Evolutionary conservation across 2,797 vertebrate species (phyloP).

Genomic region (Molossus alvarezi): DNA sequence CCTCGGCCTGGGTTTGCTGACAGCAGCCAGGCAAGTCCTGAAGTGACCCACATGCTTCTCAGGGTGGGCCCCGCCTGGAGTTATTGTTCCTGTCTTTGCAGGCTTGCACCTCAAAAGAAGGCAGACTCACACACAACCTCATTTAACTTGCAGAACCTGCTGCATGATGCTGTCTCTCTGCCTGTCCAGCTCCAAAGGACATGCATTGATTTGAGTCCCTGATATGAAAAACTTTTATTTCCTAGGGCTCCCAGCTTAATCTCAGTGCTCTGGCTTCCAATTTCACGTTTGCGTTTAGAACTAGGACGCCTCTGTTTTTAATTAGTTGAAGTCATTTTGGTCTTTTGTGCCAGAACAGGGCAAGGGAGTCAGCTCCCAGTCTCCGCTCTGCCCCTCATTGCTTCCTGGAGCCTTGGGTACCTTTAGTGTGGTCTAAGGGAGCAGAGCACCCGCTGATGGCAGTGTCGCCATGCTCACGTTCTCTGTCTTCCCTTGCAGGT

Average conservation of each 20-base stretch:
- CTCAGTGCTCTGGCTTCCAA: not conserved
- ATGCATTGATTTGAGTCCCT: not conserved
- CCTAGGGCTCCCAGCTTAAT: not conserved
- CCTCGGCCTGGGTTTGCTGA: not conserved
- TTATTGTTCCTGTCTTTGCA: too few species aligned
- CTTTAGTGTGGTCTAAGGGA: rapidly evolving
- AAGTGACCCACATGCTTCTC: not conserved
- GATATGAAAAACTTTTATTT: not conserved
- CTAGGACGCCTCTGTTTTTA: not conserved
- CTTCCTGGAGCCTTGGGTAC: rapidly evolving
- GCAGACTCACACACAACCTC: not conserved
- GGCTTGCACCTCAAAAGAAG: not conserved
- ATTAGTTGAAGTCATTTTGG: not conserved
- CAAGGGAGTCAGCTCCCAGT: rapidly evolving
- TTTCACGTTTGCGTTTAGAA: not conserved
- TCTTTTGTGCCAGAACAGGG: not conserved
- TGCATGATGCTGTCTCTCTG: rapidly evolving
- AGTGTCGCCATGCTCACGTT: not conserved
- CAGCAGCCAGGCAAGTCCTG: not conserved
- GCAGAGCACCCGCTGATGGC: rapidly evolving
- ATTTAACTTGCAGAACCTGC: rapidly evolving
- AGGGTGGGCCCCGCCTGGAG: rapidly evolving
- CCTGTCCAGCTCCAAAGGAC: not conserved
- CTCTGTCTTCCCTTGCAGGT: not conserved
- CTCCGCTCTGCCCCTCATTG: not conserved